phyloP scores from a whole-genome alignment of 1,140 invertebrate genomes.

The Ceratoteleas bidentatus region DNA sequence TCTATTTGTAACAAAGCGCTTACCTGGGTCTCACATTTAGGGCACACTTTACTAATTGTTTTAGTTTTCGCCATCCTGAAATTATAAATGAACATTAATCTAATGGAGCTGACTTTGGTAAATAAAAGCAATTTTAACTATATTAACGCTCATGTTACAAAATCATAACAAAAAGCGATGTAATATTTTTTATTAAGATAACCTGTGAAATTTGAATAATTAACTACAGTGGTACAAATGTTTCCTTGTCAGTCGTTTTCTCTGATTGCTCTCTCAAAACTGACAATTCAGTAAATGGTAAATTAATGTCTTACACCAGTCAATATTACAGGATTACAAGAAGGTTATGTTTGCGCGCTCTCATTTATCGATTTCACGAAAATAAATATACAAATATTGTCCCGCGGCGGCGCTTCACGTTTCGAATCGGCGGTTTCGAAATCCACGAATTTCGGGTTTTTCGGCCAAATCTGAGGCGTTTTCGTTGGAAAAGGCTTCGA shows the following conservation, averaged over 20 bases:
- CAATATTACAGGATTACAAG: slow-evolving; percentile 14
- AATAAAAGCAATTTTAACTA: slow-evolving; percentile 17
- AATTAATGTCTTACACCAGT: slow-evolving; percentile 21
- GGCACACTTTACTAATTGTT: slow-evolving; percentile 84
- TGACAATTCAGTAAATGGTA: slow-evolving; percentile 20
- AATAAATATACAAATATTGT: slow-evolving; percentile 55
- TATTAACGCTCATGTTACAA: slow-evolving; percentile 20
- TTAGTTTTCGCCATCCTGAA: slow-evolving; percentile 80
- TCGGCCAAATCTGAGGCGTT: neutral
- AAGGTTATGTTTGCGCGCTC: slow-evolving; percentile 58
- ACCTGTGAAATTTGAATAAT: slow-evolving; percentile 36
- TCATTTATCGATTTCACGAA: slow-evolving; percentile 61
- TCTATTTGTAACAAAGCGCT: too few relatives aligned
- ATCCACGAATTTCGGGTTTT: slow-evolving; percentile 13
- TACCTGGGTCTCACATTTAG: slow-evolving; percentile 85
- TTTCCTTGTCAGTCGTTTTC: slow-evolving; percentile 2
- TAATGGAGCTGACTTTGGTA: neutral
- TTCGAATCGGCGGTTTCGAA: slow-evolving; percentile 33
- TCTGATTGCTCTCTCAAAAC: slow-evolving; percentile 6
- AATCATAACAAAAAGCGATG: slow-evolving; percentile 31
- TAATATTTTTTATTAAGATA: slow-evolving; percentile 32
- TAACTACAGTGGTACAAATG: slow-evolving; percentile 12
- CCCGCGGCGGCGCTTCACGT: slow-evolving; percentile 16
- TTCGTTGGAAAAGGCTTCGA: neutral
- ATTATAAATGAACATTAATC: slow-evolving; percentile 13